A percentile compares a stretch with the other conserved stretches of the same genome.
Conservation (phyloP, 2,888 invertebrate genomes). For the Ichneumoninae sp. region DNA sequence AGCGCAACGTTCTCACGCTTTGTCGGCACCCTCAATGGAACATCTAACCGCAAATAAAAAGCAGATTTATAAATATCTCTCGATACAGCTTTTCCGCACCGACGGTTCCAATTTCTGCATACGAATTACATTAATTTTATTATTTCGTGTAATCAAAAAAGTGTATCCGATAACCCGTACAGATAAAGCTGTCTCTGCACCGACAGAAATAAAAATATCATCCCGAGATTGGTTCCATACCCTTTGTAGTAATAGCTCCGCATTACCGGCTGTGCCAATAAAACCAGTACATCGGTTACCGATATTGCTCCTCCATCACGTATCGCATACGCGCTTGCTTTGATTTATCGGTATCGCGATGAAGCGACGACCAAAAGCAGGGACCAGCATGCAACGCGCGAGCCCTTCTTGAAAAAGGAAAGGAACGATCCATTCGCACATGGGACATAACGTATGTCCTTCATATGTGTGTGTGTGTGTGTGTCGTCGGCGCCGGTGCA, state of each 20-base stretch:
- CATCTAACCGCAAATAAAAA: too few relatives aligned
- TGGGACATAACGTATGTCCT: neutral
- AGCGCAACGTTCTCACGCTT: too few relatives aligned
- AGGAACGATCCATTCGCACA: slow-evolving; percentile 8
- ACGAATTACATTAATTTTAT: too few relatives aligned
- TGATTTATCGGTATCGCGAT: slow-evolving; percentile 34
- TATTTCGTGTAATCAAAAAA: neutral
- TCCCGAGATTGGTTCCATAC: neutral
- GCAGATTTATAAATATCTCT: too few relatives aligned
- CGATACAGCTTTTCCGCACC: too few relatives aligned
- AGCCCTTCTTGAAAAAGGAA: slow-evolving; percentile 26
- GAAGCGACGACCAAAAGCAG: slow-evolving; percentile 23
- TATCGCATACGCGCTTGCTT: slow-evolving; percentile 7
- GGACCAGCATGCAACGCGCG: neutral
- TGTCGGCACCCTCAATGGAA: too few relatives aligned
- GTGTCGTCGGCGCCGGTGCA: slow-evolving; percentile 23
- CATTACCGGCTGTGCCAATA: neutral
- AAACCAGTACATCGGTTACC: slow-evolving; percentile 13
- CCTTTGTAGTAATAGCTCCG: neutral
- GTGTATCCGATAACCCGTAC: neutral
- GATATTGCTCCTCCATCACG: slow-evolving; percentile 7
- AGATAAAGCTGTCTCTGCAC: neutral
- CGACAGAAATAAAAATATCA: neutral
- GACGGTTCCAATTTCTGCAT: too few relatives aligned
- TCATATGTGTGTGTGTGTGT: neutral